Conservation (phyloP, 35 echinoderm and acorn worm species). For the Lytechinus pictus region DNA sequence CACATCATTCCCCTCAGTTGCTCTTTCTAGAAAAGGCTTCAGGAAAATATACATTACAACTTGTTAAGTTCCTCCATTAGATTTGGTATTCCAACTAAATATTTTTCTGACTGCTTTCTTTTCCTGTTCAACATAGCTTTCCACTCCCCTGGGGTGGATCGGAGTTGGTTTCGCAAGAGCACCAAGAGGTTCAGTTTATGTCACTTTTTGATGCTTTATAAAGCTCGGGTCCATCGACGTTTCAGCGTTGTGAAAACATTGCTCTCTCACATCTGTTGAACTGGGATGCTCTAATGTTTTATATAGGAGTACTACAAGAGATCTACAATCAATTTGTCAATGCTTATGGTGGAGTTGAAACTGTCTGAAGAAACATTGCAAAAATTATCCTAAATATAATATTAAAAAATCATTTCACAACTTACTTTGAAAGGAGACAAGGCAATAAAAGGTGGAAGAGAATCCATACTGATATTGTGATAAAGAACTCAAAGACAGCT, state of each 20-base stretch:
- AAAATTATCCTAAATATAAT: no score
- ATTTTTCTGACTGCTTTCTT: conserved; percentile 24
- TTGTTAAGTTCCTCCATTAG: conserved; percentile 10
- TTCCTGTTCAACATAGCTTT: conserved; percentile 35
- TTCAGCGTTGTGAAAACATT: background rate
- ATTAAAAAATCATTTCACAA: no score
- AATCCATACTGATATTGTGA: background rate
- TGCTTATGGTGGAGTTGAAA: background rate
- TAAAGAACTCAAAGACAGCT: background rate
- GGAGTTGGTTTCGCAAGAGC: background rate
- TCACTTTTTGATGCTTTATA: background rate
- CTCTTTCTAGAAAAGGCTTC: conserved; percentile 28
- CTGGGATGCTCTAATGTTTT: background rate
- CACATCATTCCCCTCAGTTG: conserved; percentile 33
- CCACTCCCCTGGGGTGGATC: background rate
- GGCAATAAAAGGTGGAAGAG: background rate
- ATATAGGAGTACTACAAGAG: background rate
- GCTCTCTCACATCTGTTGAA: background rate
- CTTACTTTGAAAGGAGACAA: background rate
- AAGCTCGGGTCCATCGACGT: background rate
- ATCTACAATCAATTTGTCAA: background rate
- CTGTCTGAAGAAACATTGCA: no score
- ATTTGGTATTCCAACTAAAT: conserved; percentile 37
- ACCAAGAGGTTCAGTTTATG: background rate
- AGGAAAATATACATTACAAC: conserved; percentile 50